A percentile compares a stretch with the other conserved stretches of the same genome.
Conservation (phyloP, 2,888 invertebrate genomes). For the Diabrotica balteata region DNA sequence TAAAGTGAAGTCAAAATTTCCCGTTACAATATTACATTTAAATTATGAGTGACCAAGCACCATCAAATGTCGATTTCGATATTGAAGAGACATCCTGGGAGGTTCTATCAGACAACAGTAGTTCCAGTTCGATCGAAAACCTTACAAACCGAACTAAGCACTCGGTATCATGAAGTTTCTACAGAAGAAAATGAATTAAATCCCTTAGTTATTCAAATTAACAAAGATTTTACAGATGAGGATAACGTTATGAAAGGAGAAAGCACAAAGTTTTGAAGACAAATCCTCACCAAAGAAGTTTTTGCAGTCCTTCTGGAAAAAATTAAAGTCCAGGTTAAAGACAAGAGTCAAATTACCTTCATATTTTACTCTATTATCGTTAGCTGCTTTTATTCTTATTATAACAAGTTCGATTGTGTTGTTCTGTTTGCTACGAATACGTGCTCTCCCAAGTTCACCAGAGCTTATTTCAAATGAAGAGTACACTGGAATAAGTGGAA, state of each 20-base stretch:
- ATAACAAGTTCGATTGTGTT: constrained; percentile 20
- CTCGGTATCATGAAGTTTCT: not conserved
- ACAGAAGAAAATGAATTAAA: constrained; percentile 15
- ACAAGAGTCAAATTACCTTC: constrained; percentile 9
- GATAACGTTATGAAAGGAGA: not conserved
- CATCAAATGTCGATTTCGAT: constrained; percentile 47
- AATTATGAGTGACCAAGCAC: constrained; percentile 38
- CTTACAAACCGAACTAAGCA: not conserved
- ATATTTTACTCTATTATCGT: constrained; percentile 13
- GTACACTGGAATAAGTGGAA: no score
- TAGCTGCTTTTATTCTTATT: constrained; percentile 18
- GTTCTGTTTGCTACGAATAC: not conserved
- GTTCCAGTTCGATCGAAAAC: constrained; percentile 31
- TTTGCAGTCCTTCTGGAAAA: constrained; percentile 9
- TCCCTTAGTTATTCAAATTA: constrained; percentile 23
- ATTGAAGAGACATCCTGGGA: constrained; percentile 52
- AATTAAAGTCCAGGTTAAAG: constrained; percentile 14
- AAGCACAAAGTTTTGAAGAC: constrained; percentile 4
- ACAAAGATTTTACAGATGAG: not conserved
- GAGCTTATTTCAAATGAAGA: no score
- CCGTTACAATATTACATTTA: constrained; percentile 25
- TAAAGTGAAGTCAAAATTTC: constrained; percentile 33
- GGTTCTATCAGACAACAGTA: constrained; percentile 33
- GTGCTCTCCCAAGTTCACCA: no score
- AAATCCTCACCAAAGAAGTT: constrained; percentile 9